Evolutionary conservation across 2,113 vertebrate genomes (phyloP).

Genomic region (Microtus richardsoni): DNA sequence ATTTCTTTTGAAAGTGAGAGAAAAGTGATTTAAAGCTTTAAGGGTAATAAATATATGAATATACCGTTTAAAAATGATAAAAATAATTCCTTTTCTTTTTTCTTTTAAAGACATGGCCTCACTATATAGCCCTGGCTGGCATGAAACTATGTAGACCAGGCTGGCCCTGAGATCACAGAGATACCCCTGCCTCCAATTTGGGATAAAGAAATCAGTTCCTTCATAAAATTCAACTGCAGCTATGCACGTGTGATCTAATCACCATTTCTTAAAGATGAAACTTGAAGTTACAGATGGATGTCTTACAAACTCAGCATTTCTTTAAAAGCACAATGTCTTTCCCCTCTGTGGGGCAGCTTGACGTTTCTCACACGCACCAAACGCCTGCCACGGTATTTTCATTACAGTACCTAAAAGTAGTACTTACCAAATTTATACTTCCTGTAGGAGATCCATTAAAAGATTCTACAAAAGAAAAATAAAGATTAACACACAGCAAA

Average conservation of each 20-base stretch:
- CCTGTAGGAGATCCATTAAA: constrained; percentile 98
- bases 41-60: background rate
- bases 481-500: constrained; percentile 70
- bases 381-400: constrained; percentile 38
- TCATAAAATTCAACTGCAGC: background rate
- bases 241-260: background rate
- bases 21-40: constrained; percentile 18
- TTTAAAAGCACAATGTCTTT: constrained; percentile 47
- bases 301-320: constrained; percentile 24
- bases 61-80: background rate
- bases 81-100: background rate
- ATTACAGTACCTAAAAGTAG: constrained; percentile 23
- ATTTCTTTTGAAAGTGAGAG: constrained; percentile 36
- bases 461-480: constrained; percentile 89
- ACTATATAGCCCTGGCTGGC: background rate
- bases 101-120: background rate
- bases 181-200: background rate
- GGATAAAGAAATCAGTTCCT: constrained; percentile 32
- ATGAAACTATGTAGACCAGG: background rate
- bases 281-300: background rate
- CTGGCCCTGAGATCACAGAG: background rate
- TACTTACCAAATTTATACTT: constrained; percentile 97
- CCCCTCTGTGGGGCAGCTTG: background rate
- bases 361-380: background rate
- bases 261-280: background rate